Evolutionary conservation across 1,140 invertebrate genomes (phyloP).

Genomic region (Aricia agestis): DNA sequence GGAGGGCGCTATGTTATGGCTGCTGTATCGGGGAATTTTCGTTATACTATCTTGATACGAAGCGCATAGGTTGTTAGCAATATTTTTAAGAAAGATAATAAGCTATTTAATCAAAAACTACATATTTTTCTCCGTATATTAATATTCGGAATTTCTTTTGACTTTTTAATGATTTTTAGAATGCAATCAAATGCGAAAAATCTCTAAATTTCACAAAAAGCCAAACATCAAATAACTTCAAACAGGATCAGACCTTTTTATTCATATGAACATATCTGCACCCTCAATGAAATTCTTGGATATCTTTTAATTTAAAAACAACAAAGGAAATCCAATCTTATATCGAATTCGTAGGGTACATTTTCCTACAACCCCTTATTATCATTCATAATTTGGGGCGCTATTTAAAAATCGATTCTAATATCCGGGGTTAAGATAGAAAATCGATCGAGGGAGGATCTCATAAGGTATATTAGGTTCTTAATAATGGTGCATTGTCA

Average conservation of each 20-base stretch:
- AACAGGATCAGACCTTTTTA: slow-evolving; percentile 1
- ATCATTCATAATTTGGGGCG: not conserved
- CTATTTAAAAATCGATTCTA: not conserved
- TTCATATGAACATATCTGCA: slow-evolving; percentile 3
- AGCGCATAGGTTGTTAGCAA: not conserved
- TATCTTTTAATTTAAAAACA: not conserved
- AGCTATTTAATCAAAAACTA: too few relatives aligned
- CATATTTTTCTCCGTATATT: too few relatives aligned
- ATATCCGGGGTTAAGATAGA: not conserved
- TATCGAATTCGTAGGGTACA: not conserved
- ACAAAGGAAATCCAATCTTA: not conserved
- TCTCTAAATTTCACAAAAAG: slow-evolving; percentile 1
- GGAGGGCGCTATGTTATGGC: slow-evolving; percentile 12
- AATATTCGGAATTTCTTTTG: not conserved
- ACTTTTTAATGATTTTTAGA: not conserved
- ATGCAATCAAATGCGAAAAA: not conserved
- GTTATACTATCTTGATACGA: not conserved
- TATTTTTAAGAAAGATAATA: not conserved
- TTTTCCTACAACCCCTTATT: not conserved
- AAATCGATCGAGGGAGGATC: not conserved
- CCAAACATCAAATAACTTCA: not conserved
- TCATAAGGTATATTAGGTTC: slow-evolving; percentile 42
- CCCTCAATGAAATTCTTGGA: not conserved
- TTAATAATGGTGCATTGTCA: slow-evolving; percentile 67
- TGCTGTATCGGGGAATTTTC: not conserved